A percentile compares a stretch with the other conserved stretches of the same genome.
Evolutionary conservation across 2,113 vertebrate genomes (phyloP).

Genomic region (Mystacornis crossleyi): DNA sequence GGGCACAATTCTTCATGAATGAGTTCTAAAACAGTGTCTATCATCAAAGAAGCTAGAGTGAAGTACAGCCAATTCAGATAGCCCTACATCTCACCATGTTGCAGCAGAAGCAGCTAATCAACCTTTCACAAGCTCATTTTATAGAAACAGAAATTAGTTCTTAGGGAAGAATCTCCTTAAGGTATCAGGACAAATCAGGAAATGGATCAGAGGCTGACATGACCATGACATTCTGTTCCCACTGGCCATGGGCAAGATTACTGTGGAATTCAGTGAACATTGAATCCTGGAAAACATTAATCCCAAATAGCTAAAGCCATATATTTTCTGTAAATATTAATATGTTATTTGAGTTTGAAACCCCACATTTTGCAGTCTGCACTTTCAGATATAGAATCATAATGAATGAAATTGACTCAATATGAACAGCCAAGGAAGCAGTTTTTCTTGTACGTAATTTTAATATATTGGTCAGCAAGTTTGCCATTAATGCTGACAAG

Average conservation of each 20-base stretch:
- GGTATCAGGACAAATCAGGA: background rate
- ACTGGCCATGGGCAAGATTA: background rate
- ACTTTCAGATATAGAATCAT: background rate
- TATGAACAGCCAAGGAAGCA: background rate
- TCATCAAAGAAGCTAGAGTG: background rate
- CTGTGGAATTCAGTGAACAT: background rate
- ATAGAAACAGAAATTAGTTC: background rate
- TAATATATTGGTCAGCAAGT: background rate
- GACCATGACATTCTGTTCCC: background rate
- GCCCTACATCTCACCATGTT: background rate
- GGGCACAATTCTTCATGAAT: background rate
- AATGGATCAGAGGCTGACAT: background rate
- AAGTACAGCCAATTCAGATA: background rate
- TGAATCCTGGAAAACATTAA: background rate
- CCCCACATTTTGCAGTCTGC: background rate
- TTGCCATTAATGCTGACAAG: conserved; percentile 7
- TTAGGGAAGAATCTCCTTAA: background rate
- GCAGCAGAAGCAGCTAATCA: background rate
- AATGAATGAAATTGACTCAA: background rate
- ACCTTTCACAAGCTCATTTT: background rate
- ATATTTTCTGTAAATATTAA: background rate
- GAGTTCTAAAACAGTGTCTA: background rate
- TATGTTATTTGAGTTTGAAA: background rate
- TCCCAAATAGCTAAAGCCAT: background rate
- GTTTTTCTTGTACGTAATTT: background rate